phyloP scores from a whole-genome alignment of 2,888 invertebrate species.

The Machimus rusticus region DNA sequence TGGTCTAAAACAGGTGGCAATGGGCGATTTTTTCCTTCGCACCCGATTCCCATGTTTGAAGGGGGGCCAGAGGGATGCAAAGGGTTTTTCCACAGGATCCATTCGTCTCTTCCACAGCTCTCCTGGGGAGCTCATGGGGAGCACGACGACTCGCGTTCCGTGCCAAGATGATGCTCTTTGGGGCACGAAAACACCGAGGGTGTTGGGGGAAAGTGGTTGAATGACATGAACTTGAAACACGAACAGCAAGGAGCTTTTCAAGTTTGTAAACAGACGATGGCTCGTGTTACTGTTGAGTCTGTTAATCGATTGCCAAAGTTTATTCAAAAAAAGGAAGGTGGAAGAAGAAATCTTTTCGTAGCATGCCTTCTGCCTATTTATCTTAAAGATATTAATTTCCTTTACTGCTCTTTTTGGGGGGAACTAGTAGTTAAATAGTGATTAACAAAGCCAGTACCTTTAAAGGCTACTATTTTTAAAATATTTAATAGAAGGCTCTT shows the following conservation, averaged over 20 bases:
- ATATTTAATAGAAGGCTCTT: neutral
- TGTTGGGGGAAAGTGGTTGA: neutral
- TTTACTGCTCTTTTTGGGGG: neutral
- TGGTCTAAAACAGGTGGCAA: slow-evolving; percentile 25
- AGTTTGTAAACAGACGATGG: slow-evolving; percentile 39
- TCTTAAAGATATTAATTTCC: neutral
- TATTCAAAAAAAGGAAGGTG: neutral
- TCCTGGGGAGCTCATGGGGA: neutral
- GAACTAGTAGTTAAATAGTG: neutral
- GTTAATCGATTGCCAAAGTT: slow-evolving; percentile 34
- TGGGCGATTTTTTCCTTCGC: neutral
- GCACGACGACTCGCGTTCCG: neutral
- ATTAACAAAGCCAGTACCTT: neutral
- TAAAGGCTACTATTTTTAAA: neutral
- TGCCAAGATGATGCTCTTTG: neutral
- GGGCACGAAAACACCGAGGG: neutral
- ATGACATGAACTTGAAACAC: slow-evolving; percentile 32
- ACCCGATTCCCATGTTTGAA: neutral
- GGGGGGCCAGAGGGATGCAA: neutral
- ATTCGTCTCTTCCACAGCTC: neutral
- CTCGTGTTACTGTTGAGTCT: neutral
- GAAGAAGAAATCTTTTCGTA: neutral
- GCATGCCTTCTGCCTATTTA: neutral
- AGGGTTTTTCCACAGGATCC: neutral
- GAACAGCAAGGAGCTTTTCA: slow-evolving; percentile 13